These are phyloP conservation scores for Octodonta nipae DNA, from an alignment of 2,888 invertebrate genomes.

Conservation along the genomic window DNA sequence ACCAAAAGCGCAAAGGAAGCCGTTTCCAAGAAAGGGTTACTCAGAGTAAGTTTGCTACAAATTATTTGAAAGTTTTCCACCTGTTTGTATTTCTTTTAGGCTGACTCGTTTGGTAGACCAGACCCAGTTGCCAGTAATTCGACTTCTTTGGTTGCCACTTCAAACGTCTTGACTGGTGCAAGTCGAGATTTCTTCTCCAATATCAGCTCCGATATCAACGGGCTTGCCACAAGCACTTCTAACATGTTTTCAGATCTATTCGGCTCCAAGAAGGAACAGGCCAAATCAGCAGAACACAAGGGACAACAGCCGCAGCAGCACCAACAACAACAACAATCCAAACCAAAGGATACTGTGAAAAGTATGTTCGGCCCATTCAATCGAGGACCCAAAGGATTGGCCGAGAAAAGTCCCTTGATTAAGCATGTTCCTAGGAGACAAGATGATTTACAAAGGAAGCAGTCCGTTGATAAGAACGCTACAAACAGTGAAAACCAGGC, in stretches of 20 bases:
- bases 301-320: constrained; percentile 19
- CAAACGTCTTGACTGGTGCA: constrained; percentile 48
- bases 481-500: constrained; percentile 84
- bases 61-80: neutral
- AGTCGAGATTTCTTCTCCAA: constrained; percentile 78
- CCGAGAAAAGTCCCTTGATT: constrained; percentile 80
- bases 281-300: constrained; percentile 6
- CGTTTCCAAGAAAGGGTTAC: constrained; percentile 70
- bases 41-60: constrained; percentile 45
- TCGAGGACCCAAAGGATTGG: constrained; percentile 66
- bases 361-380: constrained; percentile 63
- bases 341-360: constrained; percentile 28
- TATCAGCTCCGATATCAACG: constrained; percentile 84
- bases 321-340: constrained; percentile 29
- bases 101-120: constrained; percentile 29
- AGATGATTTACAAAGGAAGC: constrained; percentile 54
- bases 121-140: constrained; percentile 39
- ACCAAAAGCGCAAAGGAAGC: constrained; percentile 85
- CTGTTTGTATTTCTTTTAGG: constrained; percentile 15
- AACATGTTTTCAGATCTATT: constrained; percentile 92
- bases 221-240: constrained; percentile 81
- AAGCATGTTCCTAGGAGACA: constrained; percentile 60
- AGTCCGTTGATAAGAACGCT: constrained; percentile 55
- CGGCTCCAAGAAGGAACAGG: constrained; percentile 48
- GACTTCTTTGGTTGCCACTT: constrained; percentile 50